Percentiles rank a stretch among this genome's conserved stretches.
These are phyloP conservation scores for Hanleya hanleyi DNA, from an alignment of 2,888 invertebrate species.

Conservation along the genomic window DNA sequence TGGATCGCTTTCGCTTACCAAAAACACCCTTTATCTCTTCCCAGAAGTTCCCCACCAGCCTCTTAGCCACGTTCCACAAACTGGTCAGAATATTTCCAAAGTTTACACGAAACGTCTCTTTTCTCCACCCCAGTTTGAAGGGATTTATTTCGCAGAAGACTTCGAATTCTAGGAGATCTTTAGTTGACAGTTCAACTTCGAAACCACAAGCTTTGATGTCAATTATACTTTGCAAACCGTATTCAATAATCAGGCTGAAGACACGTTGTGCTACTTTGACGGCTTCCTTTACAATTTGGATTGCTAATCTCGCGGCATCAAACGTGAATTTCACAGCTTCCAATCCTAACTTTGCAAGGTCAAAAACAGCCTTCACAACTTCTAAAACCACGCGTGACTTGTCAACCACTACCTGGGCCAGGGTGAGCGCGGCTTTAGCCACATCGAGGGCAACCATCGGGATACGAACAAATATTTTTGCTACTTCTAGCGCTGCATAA, in stretches of 20 bases:
- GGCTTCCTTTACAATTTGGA: background rate
- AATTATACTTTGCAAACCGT: background rate
- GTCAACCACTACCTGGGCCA: slow-evolving; percentile 37
- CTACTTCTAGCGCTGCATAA: slow-evolving; percentile 33
- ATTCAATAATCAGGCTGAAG: background rate
- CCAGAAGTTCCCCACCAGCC: background rate
- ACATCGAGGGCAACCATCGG: slow-evolving; percentile 36
- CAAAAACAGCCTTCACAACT: slow-evolving; percentile 26
- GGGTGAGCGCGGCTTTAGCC: slow-evolving; percentile 30
- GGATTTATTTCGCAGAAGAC: slow-evolving; percentile 1
- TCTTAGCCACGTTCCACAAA: slow-evolving; percentile 4
- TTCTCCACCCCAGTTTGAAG: background rate
- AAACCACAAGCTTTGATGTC: slow-evolving; percentile 4
- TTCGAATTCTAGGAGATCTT: background rate
- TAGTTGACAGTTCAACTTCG: background rate
- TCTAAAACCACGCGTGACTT: slow-evolving; percentile 32
- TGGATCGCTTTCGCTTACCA: slow-evolving; percentile 1
- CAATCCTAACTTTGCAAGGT: slow-evolving; percentile 1
- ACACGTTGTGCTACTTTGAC: background rate
- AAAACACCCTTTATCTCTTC: background rate
- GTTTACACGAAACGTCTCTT: background rate
- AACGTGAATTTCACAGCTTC: background rate
- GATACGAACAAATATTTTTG: slow-evolving; percentile 29
- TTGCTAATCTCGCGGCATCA: background rate
- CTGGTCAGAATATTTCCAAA: background rate